A percentile compares a stretch with the other conserved stretches of the same genome.
These are phyloP conservation scores for Volucella bombylans DNA, from an alignment of 2,888 invertebrate species.

Conservation along the genomic window DNA sequence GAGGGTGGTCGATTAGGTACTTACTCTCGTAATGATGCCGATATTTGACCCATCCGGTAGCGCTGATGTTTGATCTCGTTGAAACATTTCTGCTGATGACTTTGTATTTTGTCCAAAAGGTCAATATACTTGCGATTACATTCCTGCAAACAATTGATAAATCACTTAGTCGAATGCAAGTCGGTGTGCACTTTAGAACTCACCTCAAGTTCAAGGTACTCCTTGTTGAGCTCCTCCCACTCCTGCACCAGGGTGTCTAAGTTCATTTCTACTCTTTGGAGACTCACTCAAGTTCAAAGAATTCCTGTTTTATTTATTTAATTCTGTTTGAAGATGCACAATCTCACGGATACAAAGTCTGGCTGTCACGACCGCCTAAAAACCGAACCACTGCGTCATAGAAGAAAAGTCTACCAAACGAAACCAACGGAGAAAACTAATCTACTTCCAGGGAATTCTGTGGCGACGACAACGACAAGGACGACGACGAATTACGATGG, in stretches of 20 bases:
- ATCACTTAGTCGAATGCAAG: conserved; percentile 8
- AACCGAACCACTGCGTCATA: conserved; percentile 60
- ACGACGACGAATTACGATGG: no score
- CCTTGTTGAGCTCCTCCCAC: conserved; percentile 90
- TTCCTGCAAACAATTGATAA: conserved; percentile 71
- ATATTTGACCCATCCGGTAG: conserved; percentile 93
- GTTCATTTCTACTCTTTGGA: conserved; percentile 80
- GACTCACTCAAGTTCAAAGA: no score
- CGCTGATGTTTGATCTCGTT: conserved; percentile 95
- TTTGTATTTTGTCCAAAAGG: conserved; percentile 92
- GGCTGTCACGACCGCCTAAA: conserved; percentile 41
- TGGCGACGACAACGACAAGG: not conserved
- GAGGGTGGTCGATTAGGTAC: conserved; percentile 77
- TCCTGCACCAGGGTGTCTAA: conserved; percentile 86
- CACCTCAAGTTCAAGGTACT: conserved; percentile 93
- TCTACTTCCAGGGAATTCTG: conserved; percentile 17
- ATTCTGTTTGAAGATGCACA: not conserved
- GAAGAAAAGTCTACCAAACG: conserved; percentile 18
- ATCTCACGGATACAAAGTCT: conserved; percentile 32
- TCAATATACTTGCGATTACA: conserved; percentile 91
- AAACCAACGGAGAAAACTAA: conserved; percentile 14
- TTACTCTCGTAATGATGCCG: conserved; percentile 91
- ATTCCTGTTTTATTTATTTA: no score
- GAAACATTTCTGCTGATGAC: conserved; percentile 92
- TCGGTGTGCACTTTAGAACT: conserved; percentile 67